Base-by-base conservation (phyloP, 2,797 vertebrate genomes). In the Ctenopoma kingsleyae region DNA sequence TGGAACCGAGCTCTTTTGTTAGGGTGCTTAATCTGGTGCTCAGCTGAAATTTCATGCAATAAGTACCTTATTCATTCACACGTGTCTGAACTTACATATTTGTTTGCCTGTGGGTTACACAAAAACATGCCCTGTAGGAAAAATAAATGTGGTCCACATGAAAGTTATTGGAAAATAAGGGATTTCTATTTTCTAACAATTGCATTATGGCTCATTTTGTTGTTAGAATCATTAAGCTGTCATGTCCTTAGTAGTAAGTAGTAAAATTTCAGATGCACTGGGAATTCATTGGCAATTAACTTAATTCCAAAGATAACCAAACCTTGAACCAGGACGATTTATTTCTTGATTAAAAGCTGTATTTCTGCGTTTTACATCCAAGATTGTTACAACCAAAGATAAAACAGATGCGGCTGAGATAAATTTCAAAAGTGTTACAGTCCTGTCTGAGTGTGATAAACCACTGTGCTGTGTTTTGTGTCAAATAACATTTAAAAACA, bases 1-100 rank as follows among this genome's bases (percentile, higher is more conserved):
- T 73, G 70, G 71, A 79, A 48, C 46, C 3, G 0, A 5, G 19
- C 50, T 74, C 66, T 17, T 81, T 87, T 89, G 74, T 91, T 71
- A 8, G 63, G 47, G 41, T 13, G 71, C 58, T 79, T 49, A 68
- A 22, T 65, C 32, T 50, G 63, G 22, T 51, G 60, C 10, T 74
- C 19, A 13, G n/a, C 38, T 54, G 44, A 72, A 57, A 70, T 58
- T 8, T 67, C 44, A 74, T 60, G 41, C 53, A 73, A 43, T 74
- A 74, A 78, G 77, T 74, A 43, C 32, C 59, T 64, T 57, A 64
- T 73, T 70, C 38, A 58, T 22, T 44, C 1, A 19, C 83, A 49
- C 76, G 71, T 81, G 82, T 78, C 82, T 74, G 52, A 72, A 74
- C 59, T 25, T 6, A 71, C 66, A 23, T 3, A 1, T 6, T 30